Base-by-base conservation (phyloP, 2,797 vertebrate genomes). In the Miichthys miiuy region DNA sequence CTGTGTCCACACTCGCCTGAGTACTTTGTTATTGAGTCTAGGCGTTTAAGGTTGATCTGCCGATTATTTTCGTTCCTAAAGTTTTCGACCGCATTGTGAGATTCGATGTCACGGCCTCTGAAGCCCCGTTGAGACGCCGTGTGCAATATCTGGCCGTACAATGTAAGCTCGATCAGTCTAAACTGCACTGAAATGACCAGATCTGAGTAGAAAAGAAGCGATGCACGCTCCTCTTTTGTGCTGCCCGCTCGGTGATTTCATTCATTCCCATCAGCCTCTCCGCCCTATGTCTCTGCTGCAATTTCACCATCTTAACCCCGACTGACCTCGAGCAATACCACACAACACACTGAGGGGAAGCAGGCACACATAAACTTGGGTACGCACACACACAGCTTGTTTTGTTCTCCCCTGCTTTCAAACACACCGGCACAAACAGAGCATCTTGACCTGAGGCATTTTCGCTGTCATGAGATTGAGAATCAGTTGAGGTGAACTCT, bases 251-350 rank as follows among this genome's bases (percentile, higher is more conserved):
- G 17, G 17, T 72, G 82, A 84, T 91, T 91, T 78, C 69, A 84
- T 88, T 85, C 86, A 74, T 75, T 81, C 75, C 80, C 38, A 23
- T 70, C 76, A 70, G 86, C 77, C 85, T 38, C 16, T 14, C 58
- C 12, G 67, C 75, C 87, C 84, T 82, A 73, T 38, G 70, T 57
- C 61, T 51, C 48, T 41, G 75, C 78, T 81, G 84, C 78, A 90
- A 88, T 91, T 86, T 85, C 87, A 81, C 65, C 83, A 41, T 68
- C 82, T 91, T 89, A 83, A 89, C 84, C 91, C 75, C 5, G 0
- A 3, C 68, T 50, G 77, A 89, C 86, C 87, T 50, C 16, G 0
- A 77, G 57, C 68, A 30, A 42, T 18, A 56, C 11, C 73, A 21
- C 74, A 62, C 65, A 67, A 58, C 63, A 64, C 62, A 44, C 58